phyloP scores from a whole-genome alignment of 2,888 invertebrate species.

The Hirtodrosophila trivittata region DNA sequence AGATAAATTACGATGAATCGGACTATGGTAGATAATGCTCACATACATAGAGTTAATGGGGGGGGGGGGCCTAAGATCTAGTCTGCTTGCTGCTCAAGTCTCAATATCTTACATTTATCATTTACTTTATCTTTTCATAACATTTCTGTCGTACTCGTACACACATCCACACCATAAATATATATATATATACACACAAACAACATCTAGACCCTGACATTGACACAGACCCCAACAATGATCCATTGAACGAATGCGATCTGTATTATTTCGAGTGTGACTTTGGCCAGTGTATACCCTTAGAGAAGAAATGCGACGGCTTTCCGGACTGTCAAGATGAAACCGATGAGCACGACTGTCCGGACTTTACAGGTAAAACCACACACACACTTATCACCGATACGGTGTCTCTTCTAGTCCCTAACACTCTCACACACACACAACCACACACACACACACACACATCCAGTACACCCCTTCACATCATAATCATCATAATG shows the following conservation, averaged over 20 bases:
- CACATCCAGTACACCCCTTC: background rate
- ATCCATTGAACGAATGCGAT: slow-evolving; percentile 79
- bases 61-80: no score
- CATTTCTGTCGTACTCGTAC: slow-evolving; percentile 22
- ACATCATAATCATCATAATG: slow-evolving; percentile 30
- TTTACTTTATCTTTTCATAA: slow-evolving; percentile 42
- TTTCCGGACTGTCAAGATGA: slow-evolving; percentile 86
- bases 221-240: slow-evolving; percentile 51
- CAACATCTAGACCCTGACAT: slow-evolving; percentile 20
- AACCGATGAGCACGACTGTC: slow-evolving; percentile 86
- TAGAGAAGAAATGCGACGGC: slow-evolving; percentile 86
- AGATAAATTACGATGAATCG: slow-evolving; percentile 82
- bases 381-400: slow-evolving; percentile 1
- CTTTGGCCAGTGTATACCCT: slow-evolving; percentile 82
- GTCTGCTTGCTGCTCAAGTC: no score
- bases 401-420: no score
- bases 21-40: slow-evolving; percentile 82
- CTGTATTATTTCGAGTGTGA: slow-evolving; percentile 83
- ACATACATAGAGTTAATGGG: no score
- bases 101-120: background rate
- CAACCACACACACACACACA: background rate
- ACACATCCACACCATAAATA: slow-evolving; percentile 19
- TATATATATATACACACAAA: slow-evolving; percentile 22
- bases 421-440: slow-evolving; percentile 21
- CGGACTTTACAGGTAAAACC: slow-evolving; percentile 81